A percentile compares a stretch with the other conserved stretches of the same genome.
Conservation (phyloP, 2,113 vertebrate species). For the Silurus glanis region DNA sequence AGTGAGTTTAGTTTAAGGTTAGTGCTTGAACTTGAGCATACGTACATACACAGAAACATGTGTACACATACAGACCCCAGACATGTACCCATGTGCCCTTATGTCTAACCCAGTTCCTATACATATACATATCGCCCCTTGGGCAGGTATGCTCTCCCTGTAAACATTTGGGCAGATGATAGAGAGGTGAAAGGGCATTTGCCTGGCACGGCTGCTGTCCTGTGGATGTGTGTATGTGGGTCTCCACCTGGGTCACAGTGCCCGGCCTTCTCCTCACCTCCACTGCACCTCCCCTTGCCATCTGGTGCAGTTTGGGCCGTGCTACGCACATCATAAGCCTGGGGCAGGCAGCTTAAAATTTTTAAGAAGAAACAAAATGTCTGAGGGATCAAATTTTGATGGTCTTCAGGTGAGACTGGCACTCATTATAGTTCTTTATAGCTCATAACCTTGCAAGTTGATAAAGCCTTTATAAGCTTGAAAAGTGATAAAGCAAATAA, state of each 20-base stretch:
- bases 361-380: not conserved
- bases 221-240: constrained; percentile 39
- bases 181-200: constrained; percentile 28
- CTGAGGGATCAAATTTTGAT: constrained; percentile 31
- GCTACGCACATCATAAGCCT: constrained; percentile 9
- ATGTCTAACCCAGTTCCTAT: constrained; percentile 19
- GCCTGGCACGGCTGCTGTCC: constrained; percentile 40
- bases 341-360: constrained; percentile 12
- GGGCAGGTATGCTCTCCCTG: constrained; percentile 25
- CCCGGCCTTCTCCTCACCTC: constrained; percentile 40
- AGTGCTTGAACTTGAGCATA: not conserved
- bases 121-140: constrained; percentile 4
- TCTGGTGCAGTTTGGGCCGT: constrained; percentile 46
- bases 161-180: constrained; percentile 50
- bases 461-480: too few species aligned
- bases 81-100: constrained; percentile 2
- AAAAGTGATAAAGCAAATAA: not conserved
- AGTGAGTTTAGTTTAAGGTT: not conserved
- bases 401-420: constrained; percentile 35
- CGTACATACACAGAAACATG: not conserved
- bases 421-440: too few species aligned
- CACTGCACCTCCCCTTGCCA: constrained; percentile 43
- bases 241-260: constrained; percentile 55
- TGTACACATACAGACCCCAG: not conserved
- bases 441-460: too few species aligned